Evolutionary conservation across 2,797 vertebrate species (phyloP), one percentile per base, ranked within the genome.

Genomic region (Alfaro cultratus): DNA sequence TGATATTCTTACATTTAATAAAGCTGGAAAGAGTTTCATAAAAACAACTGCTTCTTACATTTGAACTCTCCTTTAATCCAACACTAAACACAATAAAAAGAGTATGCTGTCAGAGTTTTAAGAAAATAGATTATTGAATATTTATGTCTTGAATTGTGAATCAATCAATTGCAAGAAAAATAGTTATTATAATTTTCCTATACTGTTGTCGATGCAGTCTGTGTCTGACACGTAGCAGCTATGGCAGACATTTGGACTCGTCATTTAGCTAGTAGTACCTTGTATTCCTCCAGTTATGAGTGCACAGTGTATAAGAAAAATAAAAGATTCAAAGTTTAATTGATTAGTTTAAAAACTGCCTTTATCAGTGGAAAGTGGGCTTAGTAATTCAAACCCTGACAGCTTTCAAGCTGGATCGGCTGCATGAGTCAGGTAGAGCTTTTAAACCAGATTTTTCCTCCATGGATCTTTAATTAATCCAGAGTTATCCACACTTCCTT

Each of bases 391-490:
- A 85, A 80, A 83, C 74, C 73, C 71, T 15, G 76, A 74, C 80
- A 84, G 89, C 77, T 86, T 92, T 91, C 62, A 78, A 10, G 29
- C 53, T 79, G 84, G 89, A 90, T 91, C 80, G 77, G 79, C 78
- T 74, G 81, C 90, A 89, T 88, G 86, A 80, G 51, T 43, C 75
- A 83, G 84, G 84, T 72, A 78, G 75, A 85, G 82, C 78, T 80
- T 91, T 91, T 90, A 94, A 94, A 94, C 88, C 93, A 89, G 90
- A 92, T 95, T 93, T 94, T 89, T 90, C 83, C 79, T 73, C 36
- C 83, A 26, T 67, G 77, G 87, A 90, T 94, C 88, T 89, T 86
- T 53, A 75, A 89, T 90, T 95, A 94, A 96, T 95, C 94, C 91
- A 85, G 79, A 91, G 51, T 94, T 94, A 95, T 93, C 92, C 83